Evolutionary conservation across 2,888 invertebrate genomes (phyloP).

Genomic region (Clistopyga incitator): DNA sequence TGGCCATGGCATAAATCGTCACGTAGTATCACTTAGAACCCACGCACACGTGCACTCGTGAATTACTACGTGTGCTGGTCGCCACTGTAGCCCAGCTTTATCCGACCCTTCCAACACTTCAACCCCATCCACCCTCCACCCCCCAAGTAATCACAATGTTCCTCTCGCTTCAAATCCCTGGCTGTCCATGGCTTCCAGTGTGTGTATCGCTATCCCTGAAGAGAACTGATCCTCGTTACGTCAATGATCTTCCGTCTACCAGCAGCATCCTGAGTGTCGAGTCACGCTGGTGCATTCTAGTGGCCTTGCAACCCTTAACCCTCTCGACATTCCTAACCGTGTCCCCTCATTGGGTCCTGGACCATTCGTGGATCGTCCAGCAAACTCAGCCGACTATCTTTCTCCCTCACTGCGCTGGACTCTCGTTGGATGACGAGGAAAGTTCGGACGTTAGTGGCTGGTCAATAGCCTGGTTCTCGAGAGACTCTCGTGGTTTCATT

Average conservation of each 20-base stretch:
- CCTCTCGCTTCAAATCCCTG: slow-evolving; percentile 20
- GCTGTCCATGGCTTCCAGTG: slow-evolving; percentile 10
- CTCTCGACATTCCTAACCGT: neutral
- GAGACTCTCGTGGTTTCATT: slow-evolving; percentile 10
- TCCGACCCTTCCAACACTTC: slow-evolving; percentile 52
- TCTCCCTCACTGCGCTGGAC: slow-evolving; percentile 9
- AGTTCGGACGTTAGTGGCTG: slow-evolving; percentile 38
- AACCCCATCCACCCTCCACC: slow-evolving; percentile 1
- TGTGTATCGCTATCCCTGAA: slow-evolving; percentile 18
- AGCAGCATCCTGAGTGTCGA: slow-evolving; percentile 28
- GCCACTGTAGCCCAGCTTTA: slow-evolving; percentile 63
- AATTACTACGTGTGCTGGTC: slow-evolving; percentile 70
- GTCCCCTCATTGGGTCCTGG: neutral
- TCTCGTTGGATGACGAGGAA: slow-evolving; percentile 43
- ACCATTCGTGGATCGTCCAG: neutral
- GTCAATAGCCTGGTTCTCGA: slow-evolving; percentile 34
- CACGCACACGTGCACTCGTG: slow-evolving; percentile 69
- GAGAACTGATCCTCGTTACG: slow-evolving; percentile 48
- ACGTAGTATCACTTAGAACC: slow-evolving; percentile 76
- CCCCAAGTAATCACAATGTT: slow-evolving; percentile 37
- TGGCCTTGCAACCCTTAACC: neutral
- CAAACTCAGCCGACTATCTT: slow-evolving; percentile 8
- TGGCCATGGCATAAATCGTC: slow-evolving; percentile 74
- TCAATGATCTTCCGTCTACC: slow-evolving; percentile 49
- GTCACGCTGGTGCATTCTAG: slow-evolving; percentile 44